A percentile compares a stretch with the other conserved stretches of the same genome.
Evolutionary conservation across 2,113 vertebrate species (phyloP).

Genomic region (Cynocephalus volans): DNA sequence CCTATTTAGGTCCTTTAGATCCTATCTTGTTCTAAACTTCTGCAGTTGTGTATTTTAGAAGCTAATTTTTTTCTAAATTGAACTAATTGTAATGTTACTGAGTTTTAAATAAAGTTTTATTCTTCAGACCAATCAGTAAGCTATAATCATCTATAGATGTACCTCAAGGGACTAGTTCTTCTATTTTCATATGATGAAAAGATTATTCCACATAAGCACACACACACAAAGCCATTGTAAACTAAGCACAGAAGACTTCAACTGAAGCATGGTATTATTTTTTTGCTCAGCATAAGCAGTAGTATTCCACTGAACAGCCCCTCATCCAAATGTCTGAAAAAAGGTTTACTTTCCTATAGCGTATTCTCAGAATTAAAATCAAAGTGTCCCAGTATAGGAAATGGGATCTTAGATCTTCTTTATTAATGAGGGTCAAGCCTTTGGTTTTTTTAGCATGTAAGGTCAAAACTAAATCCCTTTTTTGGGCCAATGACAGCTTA

Average conservation of each 20-base stretch:
- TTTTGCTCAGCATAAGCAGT: constrained; percentile 49
- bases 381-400: background rate
- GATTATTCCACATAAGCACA: background rate
- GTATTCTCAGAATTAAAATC: constrained; percentile 42
- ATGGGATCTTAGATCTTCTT: background rate
- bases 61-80: background rate
- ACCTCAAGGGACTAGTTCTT: constrained; percentile 5
- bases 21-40: background rate
- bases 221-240: constrained; percentile 17
- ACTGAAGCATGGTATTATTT: background rate
- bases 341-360: constrained; percentile 1
- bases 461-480: constrained; percentile 2
- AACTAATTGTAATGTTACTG: background rate
- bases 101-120: constrained; percentile 29
- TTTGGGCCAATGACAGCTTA: background rate
- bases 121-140: constrained; percentile 43
- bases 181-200: constrained; percentile 53
- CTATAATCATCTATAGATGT: background rate
- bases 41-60: background rate
- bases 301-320: constrained; percentile 64
- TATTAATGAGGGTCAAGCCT: constrained; percentile 15
- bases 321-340: constrained; percentile 59
- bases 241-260: constrained; percentile 55
- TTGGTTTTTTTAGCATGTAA: constrained; percentile 53
- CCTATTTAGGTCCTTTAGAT: background rate